Base-by-base conservation (phyloP, 2,888 invertebrate genomes). In the Hydriomena furcata region DNA sequence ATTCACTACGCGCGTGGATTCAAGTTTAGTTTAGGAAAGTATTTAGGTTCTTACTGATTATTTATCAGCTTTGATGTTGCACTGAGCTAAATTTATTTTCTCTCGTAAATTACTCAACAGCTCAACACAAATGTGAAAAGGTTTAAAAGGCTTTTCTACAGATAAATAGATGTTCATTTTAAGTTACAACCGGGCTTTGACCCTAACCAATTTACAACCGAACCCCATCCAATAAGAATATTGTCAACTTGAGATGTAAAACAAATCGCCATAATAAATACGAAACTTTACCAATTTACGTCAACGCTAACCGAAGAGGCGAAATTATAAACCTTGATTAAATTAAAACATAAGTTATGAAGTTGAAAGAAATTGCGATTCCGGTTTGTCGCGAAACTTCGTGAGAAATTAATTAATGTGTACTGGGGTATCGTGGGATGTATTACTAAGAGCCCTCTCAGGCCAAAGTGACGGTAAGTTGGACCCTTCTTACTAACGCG, bases 271-370 rank as follows among this genome's bases (percentile, higher is more conserved):
- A 70, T 72, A 69, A 84, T 87, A 83, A 86, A 86, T 83, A 85
- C 73, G 80, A 83, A 87, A 86, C 80, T 86, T 86, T 76, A 58
- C 71, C 81, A 85, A 85, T 86, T 86, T 80, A 72, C 69, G 74
- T 72, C 72, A 55, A 52, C 64, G 63, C 63, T 64, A 71, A 71
- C 78, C 67, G 63, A 61, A 41, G 65, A 60, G 70, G 76, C 71
- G 72, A 74, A 82, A 81, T 84, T 82, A 83, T 84, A 82, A 82
- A 73, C 75, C 74, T 76, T 84, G 83, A 84, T 87, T 84, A 82
- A 84, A 85, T 85, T 85, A 76, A 84, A 83, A 82, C 77, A 73
- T 78, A 82, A 85, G 79, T 82, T 84, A 79, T 72, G 75, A 71
- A 84, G 76, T 82, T 83, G 80, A 79, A 86, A 84, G 82, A 80